phyloP scores from a whole-genome alignment of 2,113 vertebrate species.

The Telmatochromis sp. region DNA sequence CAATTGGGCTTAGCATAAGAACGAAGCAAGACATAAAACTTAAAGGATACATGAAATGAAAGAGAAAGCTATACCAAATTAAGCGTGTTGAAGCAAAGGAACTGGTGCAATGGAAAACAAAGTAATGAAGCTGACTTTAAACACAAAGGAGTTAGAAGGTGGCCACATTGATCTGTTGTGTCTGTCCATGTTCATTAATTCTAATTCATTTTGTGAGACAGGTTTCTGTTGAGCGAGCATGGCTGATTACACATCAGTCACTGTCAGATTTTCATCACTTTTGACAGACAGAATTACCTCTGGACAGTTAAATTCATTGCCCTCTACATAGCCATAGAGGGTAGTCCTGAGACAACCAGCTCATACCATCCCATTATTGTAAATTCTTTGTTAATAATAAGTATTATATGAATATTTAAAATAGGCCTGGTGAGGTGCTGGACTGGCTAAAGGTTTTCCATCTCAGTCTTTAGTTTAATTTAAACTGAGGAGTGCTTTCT shows the following conservation, averaged over 20 bases:
- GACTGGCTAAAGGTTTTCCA: not conserved
- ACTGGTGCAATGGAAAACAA: not conserved
- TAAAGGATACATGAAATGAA: not conserved
- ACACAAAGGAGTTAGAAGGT: not conserved
- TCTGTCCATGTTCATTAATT: conserved; percentile 19
- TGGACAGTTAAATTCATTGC: not conserved
- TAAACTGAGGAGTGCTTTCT: not conserved
- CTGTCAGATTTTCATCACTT: conserved; percentile 28
- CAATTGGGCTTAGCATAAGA: not conserved
- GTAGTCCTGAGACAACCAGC: not conserved
- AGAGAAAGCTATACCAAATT: not conserved
- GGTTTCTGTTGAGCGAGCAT: conserved; percentile 10
- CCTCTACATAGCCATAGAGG: not conserved
- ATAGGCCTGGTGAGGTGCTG: not conserved
- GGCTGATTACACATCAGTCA: conserved; percentile 37
- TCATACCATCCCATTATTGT: not conserved
- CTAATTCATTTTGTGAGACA: conserved; percentile 20
- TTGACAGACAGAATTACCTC: conserved; percentile 15
- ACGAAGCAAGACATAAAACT: not conserved
- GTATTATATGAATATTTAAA: not conserved
- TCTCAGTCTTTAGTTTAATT: not conserved
- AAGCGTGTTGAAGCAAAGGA: not conserved
- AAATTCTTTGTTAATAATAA: not conserved
- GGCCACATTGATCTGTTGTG: conserved; percentile 7
- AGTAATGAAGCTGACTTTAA: not conserved